Base-by-base conservation (phyloP, 2,113 vertebrate species). In the Tor tambroides region DNA sequence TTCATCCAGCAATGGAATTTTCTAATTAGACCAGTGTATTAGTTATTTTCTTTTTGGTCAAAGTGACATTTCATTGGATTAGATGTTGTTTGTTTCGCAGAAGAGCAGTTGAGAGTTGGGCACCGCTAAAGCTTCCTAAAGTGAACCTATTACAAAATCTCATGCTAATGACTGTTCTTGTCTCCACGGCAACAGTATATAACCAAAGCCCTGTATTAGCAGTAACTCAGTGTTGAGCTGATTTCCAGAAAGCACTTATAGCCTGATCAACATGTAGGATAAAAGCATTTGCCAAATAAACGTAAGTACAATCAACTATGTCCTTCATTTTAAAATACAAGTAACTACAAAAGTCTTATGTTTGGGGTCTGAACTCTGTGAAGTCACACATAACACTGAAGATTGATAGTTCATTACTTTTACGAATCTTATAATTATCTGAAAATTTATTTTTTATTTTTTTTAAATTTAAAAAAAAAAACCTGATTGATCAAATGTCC, bases 101-200 rank as follows among this genome's bases (percentile, higher is more conserved):
- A 41, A 61, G 78, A 61, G 35, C 32, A 41, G 56, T 12, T 61
- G 78, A 59, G 78, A 21, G 21, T 41, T 61, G 32, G 30, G 12
- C 15, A 4, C 21, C 1, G 5, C 21, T 23, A 23, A 72, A 72
- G 7, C 38, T 74, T 6, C 21, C 23, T 17, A 38, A 59, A 11
- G 51, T 59, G 11, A 80, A 35, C 54, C 9, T 80, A 61, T 30
- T 41, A 38, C 5, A 61, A n/a, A 61, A 61, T 61, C 0, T 61
- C 54, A 61, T 4, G 56, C 35, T 61, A 80, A 8, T n/a, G 30
- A 21, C 2, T 41, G 69, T 32, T 2, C 19, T 72, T 23, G n/a
- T 80, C 78, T 61, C 78, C 78, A 80, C 38, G 12, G 56, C 23
- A 63, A 63, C 78, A 2, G 23, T 61, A 63, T 80, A 35, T 61